Evolutionary conservation across 2,113 vertebrate genomes (phyloP).

Genomic region (Motacilla alba): DNA sequence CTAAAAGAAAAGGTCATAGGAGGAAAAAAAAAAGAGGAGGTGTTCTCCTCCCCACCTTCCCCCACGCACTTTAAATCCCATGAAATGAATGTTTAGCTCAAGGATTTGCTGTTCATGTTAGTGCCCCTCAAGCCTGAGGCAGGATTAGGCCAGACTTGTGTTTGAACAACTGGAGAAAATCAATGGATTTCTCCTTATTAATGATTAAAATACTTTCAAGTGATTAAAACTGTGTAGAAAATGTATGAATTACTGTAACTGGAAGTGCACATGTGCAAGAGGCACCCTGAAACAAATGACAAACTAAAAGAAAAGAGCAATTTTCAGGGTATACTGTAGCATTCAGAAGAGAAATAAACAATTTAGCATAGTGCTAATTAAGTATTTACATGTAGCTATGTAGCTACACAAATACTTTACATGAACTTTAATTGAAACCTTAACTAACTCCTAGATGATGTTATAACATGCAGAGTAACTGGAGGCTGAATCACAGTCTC

Average conservation of each 20-base stretch:
- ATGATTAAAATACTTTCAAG: slow-evolving; percentile 85
- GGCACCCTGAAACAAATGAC: slow-evolving; percentile 10
- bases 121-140: slow-evolving; percentile 70
- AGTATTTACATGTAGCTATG: neutral
- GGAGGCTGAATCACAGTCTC: slow-evolving; percentile 31
- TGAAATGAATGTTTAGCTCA: slow-evolving; percentile 82
- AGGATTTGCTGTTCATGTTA: slow-evolving; percentile 79
- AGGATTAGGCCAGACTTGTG: slow-evolving; percentile 79
- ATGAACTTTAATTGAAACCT: neutral
- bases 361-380: neutral
- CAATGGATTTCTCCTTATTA: slow-evolving; percentile 85
- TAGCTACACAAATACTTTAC: neutral
- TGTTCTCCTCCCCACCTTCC: neutral
- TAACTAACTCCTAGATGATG: slow-evolving; percentile 6
- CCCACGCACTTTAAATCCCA: slow-evolving; percentile 63
- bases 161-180: slow-evolving; percentile 85
- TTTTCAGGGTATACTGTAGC: neutral
- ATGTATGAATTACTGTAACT: slow-evolving; percentile 61
- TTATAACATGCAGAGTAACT: neutral
- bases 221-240: slow-evolving; percentile 73
- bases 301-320: neutral
- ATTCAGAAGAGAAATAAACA: neutral
- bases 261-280: slow-evolving; percentile 3
- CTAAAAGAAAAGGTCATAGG: slow-evolving; percentile 54
- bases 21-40: slow-evolving; percentile 25